Evolutionary conservation across 1,140 invertebrate species (phyloP), one percentile per base, ranked within the genome.

Genomic region (Prorops nasuta): DNA sequence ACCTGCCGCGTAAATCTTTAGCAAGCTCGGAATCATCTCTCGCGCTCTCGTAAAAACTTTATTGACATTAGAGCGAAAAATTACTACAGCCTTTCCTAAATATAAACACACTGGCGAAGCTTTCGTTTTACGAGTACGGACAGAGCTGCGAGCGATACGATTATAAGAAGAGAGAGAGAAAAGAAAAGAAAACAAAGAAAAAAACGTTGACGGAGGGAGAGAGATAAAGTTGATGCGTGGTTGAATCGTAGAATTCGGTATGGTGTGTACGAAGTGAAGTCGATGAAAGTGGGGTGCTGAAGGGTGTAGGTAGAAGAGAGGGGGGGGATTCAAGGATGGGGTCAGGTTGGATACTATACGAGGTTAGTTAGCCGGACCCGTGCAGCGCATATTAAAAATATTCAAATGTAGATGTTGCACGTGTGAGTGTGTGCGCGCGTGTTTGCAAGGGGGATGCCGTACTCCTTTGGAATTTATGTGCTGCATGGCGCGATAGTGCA

Each of bases 331-430:
- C n/a, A n/a, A n/a, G n/a, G n/a, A n/a, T n/a, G n/a, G n/a, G n/a
- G n/a, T n/a, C n/a, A n/a, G n/a, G n/a, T n/a, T n/a, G 32, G 50
- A 49, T 63, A 60, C 58, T 65, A 64, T 61, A 63, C 60, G 64
- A 66, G 66, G 63, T 69, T 74, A 71, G 71, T 74, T 74, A 72
- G 67, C 57, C 46, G 60, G 35, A 46, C 47, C 54, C 64, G 61
- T 63, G 68, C 57, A 62, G 54, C 62, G 70, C 71, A 72, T 76
- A 74, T 74, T 76, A 74, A 76, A 74, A 74, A 68, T 69, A 72
- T 72, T 74, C 64, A 67, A 76, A 74, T 74, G 61, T 51, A 45
- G 58, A 24, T 48, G 49, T 46, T 46, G 32, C 7, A 12, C 20
- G 34, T n/a, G n/a, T n/a, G 34, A 20, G 14, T 38, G 39, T 36